Conservation (phyloP, 2,888 invertebrate species). For the Pegoplata infirma region DNA sequence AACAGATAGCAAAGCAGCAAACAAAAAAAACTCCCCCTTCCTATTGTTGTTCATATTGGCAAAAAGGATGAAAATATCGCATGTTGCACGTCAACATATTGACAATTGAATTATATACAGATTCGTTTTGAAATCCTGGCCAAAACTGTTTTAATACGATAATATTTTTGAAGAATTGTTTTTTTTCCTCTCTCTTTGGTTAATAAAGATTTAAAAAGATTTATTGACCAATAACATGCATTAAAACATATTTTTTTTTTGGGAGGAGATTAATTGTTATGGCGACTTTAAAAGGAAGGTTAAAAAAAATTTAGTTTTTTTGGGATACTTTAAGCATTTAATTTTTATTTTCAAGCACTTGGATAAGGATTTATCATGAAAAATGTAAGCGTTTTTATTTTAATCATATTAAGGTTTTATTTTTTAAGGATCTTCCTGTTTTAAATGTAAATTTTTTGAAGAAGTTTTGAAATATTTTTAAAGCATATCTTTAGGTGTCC, state of each 20-base stretch:
- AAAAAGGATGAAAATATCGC: constrained; percentile 53
- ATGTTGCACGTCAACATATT: constrained; percentile 65
- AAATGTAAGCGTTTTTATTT: too few relatives aligned
- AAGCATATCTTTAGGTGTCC: too few relatives aligned
- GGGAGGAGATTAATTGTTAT: background rate
- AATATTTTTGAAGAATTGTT: constrained; percentile 46
- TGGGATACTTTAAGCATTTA: too few relatives aligned
- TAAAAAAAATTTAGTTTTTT: too few relatives aligned
- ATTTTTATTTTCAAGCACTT: too few relatives aligned
- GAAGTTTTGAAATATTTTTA: too few relatives aligned
- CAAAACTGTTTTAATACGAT: constrained; percentile 53
- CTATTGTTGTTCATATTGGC: constrained; percentile 26
- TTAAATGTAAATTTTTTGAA: too few relatives aligned
- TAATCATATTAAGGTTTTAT: too few relatives aligned
- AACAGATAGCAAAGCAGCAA: constrained; percentile 26
- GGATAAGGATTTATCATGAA: too few relatives aligned
- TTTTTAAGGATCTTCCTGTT: too few relatives aligned
- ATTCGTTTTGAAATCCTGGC: constrained; percentile 53
- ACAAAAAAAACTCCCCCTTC: background rate
- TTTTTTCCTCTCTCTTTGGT: too few relatives aligned
- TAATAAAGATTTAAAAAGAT: constrained; percentile 39
- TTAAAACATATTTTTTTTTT: background rate
- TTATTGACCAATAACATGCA: background rate
- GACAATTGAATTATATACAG: constrained; percentile 65
- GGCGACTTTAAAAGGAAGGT: background rate